Conservation (phyloP, 2,113 vertebrate species). For the Rhea americana region DNA sequence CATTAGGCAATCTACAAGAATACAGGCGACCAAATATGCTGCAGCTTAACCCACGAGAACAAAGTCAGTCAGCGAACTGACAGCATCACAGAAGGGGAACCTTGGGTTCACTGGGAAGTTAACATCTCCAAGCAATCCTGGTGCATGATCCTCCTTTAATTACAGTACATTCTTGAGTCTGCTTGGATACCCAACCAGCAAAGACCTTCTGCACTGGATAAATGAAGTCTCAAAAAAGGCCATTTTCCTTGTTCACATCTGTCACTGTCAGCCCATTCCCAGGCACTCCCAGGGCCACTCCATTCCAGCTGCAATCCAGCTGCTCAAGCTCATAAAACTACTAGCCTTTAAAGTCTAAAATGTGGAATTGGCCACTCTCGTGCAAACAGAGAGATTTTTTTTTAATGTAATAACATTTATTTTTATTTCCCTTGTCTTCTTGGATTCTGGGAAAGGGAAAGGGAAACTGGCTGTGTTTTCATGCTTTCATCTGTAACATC, state of each 20-base stretch:
- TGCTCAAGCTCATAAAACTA: not conserved
- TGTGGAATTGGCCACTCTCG: not conserved
- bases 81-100: not conserved
- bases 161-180: not conserved
- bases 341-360: not conserved
- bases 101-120: not conserved
- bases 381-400: not conserved
- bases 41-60: not conserved
- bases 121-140: not conserved
- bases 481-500: slow-evolving; percentile 10
- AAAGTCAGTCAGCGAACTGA: not conserved
- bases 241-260: not conserved
- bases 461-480: not conserved
- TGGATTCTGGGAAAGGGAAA: not conserved
- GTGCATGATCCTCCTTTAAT: not conserved
- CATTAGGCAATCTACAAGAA: not conserved
- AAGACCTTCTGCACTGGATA: not conserved
- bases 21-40: not conserved
- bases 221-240: not conserved
- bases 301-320: not conserved
- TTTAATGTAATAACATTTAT: not conserved
- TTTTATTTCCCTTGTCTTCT: not conserved
- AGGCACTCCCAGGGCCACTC: not conserved
- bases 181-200: not conserved
- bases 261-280: not conserved